Evolutionary conservation across 2,113 vertebrate species (phyloP).

Genomic region (Pygoscelis adeliae): DNA sequence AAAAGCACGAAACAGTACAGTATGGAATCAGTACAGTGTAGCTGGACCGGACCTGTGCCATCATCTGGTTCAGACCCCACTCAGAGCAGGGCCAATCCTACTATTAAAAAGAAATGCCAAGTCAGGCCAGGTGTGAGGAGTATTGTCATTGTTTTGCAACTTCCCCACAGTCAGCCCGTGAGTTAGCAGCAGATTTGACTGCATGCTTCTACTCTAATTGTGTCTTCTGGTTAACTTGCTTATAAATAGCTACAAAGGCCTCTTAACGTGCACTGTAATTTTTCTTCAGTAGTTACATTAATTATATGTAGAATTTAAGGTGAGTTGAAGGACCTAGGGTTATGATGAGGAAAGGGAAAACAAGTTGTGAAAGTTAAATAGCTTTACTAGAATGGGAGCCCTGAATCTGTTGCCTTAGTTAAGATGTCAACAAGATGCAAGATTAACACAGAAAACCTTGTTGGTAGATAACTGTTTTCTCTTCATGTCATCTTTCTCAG

Average conservation of each 20-base stretch:
- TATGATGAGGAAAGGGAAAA: background rate
- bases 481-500: background rate
- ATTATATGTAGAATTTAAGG: background rate
- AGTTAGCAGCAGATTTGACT: background rate
- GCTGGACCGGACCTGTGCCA: background rate
- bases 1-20: background rate
- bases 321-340: background rate
- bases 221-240: background rate
- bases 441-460: background rate
- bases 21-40: background rate
- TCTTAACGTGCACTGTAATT: background rate
- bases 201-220: rapidly evolving
- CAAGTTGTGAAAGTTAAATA: background rate
- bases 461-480: background rate
- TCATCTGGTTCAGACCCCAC: background rate
- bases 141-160: background rate
- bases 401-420: background rate
- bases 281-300: background rate
- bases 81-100: background rate
- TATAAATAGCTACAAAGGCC: background rate
- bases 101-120: background rate
- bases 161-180: rapidly evolving
- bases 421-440: background rate
- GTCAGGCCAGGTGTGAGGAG: background rate
- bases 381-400: background rate